Conservation (phyloP, 2,797 vertebrate genomes). For the Knipowitschia caucasica region DNA sequence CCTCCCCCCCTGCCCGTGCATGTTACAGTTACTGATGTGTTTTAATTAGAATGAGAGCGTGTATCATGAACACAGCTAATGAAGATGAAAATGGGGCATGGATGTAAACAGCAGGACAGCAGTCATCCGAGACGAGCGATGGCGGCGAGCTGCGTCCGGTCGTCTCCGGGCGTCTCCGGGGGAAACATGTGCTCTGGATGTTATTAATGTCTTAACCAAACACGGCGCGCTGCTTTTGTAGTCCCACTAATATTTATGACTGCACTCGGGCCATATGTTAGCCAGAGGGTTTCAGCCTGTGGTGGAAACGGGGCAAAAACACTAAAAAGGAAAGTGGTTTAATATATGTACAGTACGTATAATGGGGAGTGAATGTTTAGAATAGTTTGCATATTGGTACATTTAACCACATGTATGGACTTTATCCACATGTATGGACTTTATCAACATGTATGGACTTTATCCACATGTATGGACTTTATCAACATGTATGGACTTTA, state of each 20-base stretch:
- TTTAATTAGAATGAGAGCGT: constrained; percentile 74
- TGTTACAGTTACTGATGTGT: constrained; percentile 45
- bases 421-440: no score
- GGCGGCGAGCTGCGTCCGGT: constrained; percentile 14
- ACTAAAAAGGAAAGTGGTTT: no score
- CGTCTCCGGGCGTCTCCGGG: neutral
- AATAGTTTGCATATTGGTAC: no score
- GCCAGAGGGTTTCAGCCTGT: neutral
- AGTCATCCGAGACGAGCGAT: constrained; percentile 39
- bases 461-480: no score
- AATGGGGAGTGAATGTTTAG: no score
- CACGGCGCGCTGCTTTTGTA: constrained; percentile 5
- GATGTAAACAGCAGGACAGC: constrained; percentile 46
- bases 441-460: no score
- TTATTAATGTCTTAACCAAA: constrained; percentile 11
- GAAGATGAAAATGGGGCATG: constrained; percentile 40
- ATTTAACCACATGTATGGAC: no score
- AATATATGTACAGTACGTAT: no score
- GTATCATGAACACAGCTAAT: constrained; percentile 66
- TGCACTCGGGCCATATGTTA: neutral
- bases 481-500: no score
- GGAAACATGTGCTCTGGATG: constrained; percentile 8
- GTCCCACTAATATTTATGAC: neutral
- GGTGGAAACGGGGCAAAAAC: no score
- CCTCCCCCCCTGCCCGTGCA: neutral